Base-by-base conservation (phyloP, 2,113 vertebrate species). In the Chaetodon trifascialis region DNA sequence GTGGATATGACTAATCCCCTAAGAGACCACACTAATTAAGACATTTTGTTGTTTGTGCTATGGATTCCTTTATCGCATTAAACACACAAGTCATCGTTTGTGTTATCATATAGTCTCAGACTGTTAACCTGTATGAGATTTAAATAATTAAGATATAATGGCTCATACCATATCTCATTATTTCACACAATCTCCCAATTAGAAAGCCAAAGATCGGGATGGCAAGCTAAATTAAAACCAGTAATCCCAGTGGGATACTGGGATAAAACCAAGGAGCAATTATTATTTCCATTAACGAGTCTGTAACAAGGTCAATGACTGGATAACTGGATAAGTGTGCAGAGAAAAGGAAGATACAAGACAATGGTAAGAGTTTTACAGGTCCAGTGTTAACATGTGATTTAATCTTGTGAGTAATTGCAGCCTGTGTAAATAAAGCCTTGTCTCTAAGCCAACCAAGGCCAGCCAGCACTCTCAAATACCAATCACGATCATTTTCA, bases 101-200 rank as follows among this genome's bases (percentile, higher is more conserved):
- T 75, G 71, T 69, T 82, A 84, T 79, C 71, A 66, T 51, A 67
- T 47, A 58, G 25, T 49, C 52, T 52, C 72, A 47, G 70, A 78
- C 71, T 86, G 78, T 70, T 81, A 82, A 85, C 80, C 76, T 80
- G 64, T 67, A 21, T 67, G 82, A 83, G 83, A 87, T 80, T 90
- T 59, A 77, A 84, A 90, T 85, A 83, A 92, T 88, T 83, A 82
- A 71, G 60, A 73, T 46, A 74, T 80, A 84, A 88, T 85, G 66
- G 73, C 68, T 78, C 63, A 85, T 68, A 88, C 55, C 55, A 86
- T 83, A 86, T 80, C 81, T 88, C 81, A 90, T 92, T 93, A 89
- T 90, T 83, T 83, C 42, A 71, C 69, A 72, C 79, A 86, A 54
- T 82, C 82, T 70, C 38, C 67, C 71, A 87, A 80, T 91, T 88